Conservation (phyloP, 2,797 vertebrate genomes). For the Saxicola maurus region DNA sequence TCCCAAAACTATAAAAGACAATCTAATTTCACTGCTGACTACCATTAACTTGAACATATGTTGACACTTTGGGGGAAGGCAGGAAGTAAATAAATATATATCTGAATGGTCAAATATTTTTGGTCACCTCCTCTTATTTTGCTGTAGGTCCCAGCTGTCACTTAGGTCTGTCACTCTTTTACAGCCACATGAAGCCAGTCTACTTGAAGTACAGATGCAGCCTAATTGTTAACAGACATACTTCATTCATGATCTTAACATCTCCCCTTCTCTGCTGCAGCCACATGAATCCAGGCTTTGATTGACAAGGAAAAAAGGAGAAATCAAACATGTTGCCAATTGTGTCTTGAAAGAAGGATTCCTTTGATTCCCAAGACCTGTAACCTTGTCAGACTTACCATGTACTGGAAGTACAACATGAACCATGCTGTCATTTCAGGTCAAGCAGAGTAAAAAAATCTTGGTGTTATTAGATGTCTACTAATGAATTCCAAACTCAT, state of each 20-base stretch:
- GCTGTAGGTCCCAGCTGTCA: neutral
- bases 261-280: neutral
- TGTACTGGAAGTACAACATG: neutral
- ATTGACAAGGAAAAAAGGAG: neutral
- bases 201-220: neutral
- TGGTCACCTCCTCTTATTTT: neutral
- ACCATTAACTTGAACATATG: neutral
- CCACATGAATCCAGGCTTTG: neutral
- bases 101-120: neutral
- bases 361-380: neutral
- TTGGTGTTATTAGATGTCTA: no score
- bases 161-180: neutral
- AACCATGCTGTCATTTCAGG: neutral
- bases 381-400: neutral
- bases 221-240: neutral
- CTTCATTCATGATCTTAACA: neutral
- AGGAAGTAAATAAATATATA: rapidly evolving
- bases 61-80: rapidly evolving
- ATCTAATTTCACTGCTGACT: neutral
- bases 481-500: neutral
- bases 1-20: neutral
- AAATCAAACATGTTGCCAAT: neutral
- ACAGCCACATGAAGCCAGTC: neutral
- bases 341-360: neutral
- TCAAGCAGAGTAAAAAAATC: neutral